phyloP scores from a whole-genome alignment of 2,888 invertebrate species.

The Agrotis segetum region DNA sequence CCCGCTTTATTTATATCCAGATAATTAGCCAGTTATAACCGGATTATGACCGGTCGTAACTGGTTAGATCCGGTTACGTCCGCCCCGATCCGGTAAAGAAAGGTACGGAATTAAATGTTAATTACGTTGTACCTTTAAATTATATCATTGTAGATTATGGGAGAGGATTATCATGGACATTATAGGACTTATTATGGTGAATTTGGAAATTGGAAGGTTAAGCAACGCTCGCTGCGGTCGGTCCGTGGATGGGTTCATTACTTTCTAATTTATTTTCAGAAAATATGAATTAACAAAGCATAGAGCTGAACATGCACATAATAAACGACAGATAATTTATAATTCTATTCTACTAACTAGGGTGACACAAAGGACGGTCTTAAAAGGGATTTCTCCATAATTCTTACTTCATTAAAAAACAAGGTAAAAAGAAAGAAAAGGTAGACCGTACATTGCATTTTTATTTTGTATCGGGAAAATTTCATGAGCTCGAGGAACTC shows the following conservation, averaged over 20 bases:
- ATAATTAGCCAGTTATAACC: constrained; percentile 54
- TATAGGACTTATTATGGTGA: background rate
- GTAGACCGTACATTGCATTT: too few species aligned
- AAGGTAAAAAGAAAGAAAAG: too few species aligned
- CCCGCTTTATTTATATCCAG: constrained; percentile 35
- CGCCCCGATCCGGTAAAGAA: constrained; percentile 46
- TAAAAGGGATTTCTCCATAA: too few species aligned
- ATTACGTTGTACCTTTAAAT: constrained; percentile 47
- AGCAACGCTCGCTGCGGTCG: background rate
- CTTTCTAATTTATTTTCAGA: background rate
- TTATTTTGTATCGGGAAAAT: too few species aligned
- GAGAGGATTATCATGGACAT: constrained; percentile 21
- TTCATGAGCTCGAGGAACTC: too few species aligned
- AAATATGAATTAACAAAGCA: background rate
- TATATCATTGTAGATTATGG: constrained; percentile 41
- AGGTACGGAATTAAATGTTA: constrained; percentile 59
- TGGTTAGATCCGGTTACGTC: constrained; percentile 57
- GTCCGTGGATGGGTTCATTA: background rate
- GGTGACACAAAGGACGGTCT: too few species aligned
- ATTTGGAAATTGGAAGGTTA: background rate
- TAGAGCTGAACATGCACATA: too few species aligned
- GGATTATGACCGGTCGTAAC: constrained; percentile 61
- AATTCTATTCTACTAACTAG: too few species aligned
- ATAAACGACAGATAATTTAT: too few species aligned
- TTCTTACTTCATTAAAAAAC: too few species aligned